A percentile compares a stretch with the other conserved stretches of the same genome.
phyloP scores from a whole-genome alignment of 2,888 invertebrate genomes.

The Caenorhabditis zanzibari region DNA sequence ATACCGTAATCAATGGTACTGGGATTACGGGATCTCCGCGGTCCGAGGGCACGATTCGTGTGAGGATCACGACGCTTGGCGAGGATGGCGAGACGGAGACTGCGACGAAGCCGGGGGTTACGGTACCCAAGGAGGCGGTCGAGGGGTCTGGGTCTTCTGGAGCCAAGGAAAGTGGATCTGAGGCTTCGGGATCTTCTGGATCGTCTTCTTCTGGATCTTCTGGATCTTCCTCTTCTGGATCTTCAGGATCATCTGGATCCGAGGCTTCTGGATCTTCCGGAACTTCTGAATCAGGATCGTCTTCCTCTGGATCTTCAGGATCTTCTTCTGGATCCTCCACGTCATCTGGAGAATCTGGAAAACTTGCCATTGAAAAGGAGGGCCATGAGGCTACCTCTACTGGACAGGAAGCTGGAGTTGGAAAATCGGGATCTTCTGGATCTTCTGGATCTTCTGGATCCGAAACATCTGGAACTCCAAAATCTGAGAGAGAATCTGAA shows the following conservation, averaged over 20 bases:
- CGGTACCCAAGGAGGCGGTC: slow-evolving; percentile 6
- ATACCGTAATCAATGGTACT: slow-evolving; percentile 43
- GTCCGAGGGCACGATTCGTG: slow-evolving; percentile 49
- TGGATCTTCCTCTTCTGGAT: no score
- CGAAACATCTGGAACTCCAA: slow-evolving; percentile 13
- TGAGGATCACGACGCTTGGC: slow-evolving; percentile 59
- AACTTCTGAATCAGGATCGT: neutral
- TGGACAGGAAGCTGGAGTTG: neutral
- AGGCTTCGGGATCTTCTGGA: slow-evolving; percentile 35
- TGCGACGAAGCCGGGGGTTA: slow-evolving; percentile 51
- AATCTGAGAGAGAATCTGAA: neutral
- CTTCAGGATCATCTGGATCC: slow-evolving; percentile 34
- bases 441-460: slow-evolving; percentile 38
- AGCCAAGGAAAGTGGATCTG: slow-evolving; percentile 5
- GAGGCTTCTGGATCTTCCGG: neutral
- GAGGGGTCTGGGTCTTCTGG: slow-evolving; percentile 17
- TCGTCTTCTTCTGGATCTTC: no score
- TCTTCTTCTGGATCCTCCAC: slow-evolving; percentile 29
- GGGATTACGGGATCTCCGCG: slow-evolving; percentile 50
- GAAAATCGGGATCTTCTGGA: neutral
- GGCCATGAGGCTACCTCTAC: neutral
- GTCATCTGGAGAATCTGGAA: slow-evolving; percentile 27
- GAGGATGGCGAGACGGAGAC: slow-evolving; percentile 56
- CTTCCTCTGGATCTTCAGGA: no score
- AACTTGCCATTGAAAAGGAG: neutral